Base-by-base conservation (phyloP, 2,888 invertebrate species). In the Orthosia gracilis region DNA sequence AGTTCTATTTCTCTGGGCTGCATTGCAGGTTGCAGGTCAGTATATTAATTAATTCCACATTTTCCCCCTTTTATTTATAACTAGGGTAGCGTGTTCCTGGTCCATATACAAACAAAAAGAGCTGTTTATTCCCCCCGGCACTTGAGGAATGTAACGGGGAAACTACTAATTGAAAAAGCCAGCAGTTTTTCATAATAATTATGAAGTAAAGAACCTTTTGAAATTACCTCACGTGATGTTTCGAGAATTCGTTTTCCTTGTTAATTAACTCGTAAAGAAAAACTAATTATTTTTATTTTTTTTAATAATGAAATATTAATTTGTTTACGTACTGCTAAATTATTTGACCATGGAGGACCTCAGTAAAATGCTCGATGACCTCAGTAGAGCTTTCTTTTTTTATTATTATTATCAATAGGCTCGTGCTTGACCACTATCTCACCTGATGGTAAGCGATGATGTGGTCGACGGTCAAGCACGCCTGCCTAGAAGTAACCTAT, bases 141-240 rank as follows among this genome's bases (percentile, higher is more conserved):
- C 45, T 76, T 62, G 31, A 52, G 66, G 61, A 73, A 70, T 77
- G 70, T 79, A 54, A 74, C 31, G 31, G 67, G 21, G 70, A 75
- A 62, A 62, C 49, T 69, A 69, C 72, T 84, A 84, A 84, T 85
- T 82, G 70, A 69, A 76, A 9, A 58, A 67, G 62, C 67, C 72
- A 58, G 59, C 64, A 62, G 65, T 66, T 78, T 73, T 74, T 76
- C 59, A 66, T 55, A 54, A 50, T 76, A 50, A 50, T 26, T 61
- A 54, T 66, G n/a, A 50, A 55, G 21, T 77, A 64, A 77, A 26
- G 15, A 47, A 66, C 61, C 15, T 75, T 71, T 70, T 11, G 21
- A 73, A 50, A 66, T 45, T 0, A 59, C 55, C 1, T 54, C 21
- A 31, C 7, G 45, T 21, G 45, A 57, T 3, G 47, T 61, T 26